These are phyloP conservation scores for Thera britannica DNA, from an alignment of 2,888 invertebrate species.

Conservation along the genomic window DNA sequence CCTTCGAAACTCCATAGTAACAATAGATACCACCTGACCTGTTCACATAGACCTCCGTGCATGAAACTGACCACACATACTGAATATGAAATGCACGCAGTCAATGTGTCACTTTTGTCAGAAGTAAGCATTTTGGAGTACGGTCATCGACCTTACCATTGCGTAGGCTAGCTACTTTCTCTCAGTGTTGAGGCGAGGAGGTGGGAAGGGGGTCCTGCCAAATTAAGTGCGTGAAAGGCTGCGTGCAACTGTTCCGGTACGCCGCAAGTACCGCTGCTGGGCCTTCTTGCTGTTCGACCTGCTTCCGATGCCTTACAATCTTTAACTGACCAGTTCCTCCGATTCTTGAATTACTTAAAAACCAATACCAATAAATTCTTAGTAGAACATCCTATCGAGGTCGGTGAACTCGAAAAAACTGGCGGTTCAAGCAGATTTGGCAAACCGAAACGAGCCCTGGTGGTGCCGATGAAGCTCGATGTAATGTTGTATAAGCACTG, in stretches of 20 bases:
- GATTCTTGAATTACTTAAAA: conserved; percentile 30
- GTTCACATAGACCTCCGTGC: conserved; percentile 70
- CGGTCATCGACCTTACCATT: conserved; percentile 83
- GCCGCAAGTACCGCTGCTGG: conserved; percentile 47
- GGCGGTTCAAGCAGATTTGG: conserved; percentile 63
- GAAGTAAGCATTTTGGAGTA: conserved; percentile 82
- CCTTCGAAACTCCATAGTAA: conserved; percentile 47
- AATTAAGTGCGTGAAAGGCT: conserved; percentile 84
- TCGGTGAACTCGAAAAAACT: conserved; percentile 64
- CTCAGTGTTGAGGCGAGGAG: conserved; percentile 69
- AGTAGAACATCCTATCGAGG: conserved; percentile 60
- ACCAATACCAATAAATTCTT: conserved; percentile 37
- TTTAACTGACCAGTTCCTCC: conserved; percentile 34
- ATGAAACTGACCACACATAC: conserved; percentile 80
- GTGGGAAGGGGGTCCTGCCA: conserved; percentile 79
- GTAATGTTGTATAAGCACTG: conserved; percentile 74
- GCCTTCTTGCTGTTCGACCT: conserved; percentile 51
- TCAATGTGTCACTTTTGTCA: conserved; percentile 83
- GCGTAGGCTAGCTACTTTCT: conserved; percentile 85
- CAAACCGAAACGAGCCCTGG: conserved; percentile 53
- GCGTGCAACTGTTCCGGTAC: conserved; percentile 67
- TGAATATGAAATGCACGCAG: conserved; percentile 79
- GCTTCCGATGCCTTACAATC: conserved; percentile 41
- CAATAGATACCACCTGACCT: conserved; percentile 65
- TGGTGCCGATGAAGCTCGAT: conserved; percentile 59